Conservation (phyloP, 2,888 invertebrate genomes). For the Noctua pronuba region DNA sequence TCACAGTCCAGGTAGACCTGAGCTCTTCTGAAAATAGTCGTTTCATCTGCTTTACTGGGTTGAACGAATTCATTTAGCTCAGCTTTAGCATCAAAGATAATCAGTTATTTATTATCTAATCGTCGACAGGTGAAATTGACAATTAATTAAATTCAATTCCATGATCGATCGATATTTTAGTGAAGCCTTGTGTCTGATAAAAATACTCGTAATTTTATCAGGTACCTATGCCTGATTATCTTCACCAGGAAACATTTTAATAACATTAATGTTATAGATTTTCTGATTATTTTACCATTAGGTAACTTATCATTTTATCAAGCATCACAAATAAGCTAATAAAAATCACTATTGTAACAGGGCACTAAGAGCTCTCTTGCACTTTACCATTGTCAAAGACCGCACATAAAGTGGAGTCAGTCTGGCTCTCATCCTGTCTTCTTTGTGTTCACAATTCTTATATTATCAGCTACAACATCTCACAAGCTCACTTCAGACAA, state of each 20-base stretch:
- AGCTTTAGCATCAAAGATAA: background rate
- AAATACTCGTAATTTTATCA: slow-evolving; percentile 24
- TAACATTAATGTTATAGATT: slow-evolving; percentile 24
- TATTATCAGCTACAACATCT: slow-evolving; percentile 46
- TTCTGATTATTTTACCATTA: slow-evolving; percentile 25
- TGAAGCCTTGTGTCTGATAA: slow-evolving; percentile 27
- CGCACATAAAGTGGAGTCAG: slow-evolving; percentile 29
- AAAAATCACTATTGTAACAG: background rate
- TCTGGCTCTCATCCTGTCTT: slow-evolving; percentile 50
- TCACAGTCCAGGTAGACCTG: background rate
- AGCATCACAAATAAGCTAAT: background rate
- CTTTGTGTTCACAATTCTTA: slow-evolving; percentile 43
- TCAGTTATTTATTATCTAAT: slow-evolving; percentile 24
- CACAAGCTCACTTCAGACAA: slow-evolving; percentile 3
- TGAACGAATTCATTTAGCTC: background rate
- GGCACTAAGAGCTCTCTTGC: background rate
- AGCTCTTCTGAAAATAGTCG: background rate
- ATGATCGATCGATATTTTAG: slow-evolving; percentile 26
- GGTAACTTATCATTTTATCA: slow-evolving; percentile 20
- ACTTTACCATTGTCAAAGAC: slow-evolving; percentile 11
- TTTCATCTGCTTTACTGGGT: background rate
- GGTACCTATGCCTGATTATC: background rate
- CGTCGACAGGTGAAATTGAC: slow-evolving; percentile 16
- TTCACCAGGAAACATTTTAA: slow-evolving; percentile 24
- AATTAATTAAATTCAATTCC: slow-evolving; percentile 36